Evolutionary conservation across 2,888 invertebrate species (phyloP).

Genomic region (Ceriagrion tenellum): DNA sequence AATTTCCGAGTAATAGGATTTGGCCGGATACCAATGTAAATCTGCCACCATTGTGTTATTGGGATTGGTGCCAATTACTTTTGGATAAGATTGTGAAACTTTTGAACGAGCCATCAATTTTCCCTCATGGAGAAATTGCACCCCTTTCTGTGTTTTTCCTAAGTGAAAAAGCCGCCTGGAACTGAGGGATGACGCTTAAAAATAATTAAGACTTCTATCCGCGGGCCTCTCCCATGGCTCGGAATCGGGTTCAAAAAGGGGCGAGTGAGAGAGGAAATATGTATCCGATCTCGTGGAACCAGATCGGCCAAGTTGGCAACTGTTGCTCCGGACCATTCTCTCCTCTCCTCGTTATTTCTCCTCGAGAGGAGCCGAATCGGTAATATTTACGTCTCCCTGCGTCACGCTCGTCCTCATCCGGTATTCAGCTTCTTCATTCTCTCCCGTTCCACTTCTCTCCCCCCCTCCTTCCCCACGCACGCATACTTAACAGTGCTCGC

Average conservation of each 20-base stretch:
- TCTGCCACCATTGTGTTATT: too few species aligned
- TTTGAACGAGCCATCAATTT: too few species aligned
- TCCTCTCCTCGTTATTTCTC: neutral
- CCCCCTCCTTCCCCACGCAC: neutral
- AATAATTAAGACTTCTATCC: neutral
- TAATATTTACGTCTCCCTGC: neutral
- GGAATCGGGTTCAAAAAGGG: neutral
- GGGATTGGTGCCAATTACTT: too few species aligned
- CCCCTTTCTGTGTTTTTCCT: too few species aligned
- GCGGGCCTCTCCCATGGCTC: neutral
- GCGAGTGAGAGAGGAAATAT: neutral
- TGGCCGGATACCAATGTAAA: too few species aligned
- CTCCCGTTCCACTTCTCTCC: neutral
- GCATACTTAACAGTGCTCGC: neutral
- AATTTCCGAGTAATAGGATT: too few species aligned
- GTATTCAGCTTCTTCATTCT: neutral
- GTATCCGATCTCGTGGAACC: neutral
- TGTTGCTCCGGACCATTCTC: neutral
- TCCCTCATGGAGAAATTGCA: too few species aligned
- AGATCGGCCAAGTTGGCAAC: neutral
- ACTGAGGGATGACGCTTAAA: neutral
- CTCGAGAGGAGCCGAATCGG: neutral
- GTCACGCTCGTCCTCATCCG: neutral
- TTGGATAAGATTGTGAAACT: too few species aligned
- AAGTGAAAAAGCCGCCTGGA: too few species aligned